Conservation (phyloP, 37 sponge, comb jelly and placozoan species). For the Spongia lamella region DNA sequence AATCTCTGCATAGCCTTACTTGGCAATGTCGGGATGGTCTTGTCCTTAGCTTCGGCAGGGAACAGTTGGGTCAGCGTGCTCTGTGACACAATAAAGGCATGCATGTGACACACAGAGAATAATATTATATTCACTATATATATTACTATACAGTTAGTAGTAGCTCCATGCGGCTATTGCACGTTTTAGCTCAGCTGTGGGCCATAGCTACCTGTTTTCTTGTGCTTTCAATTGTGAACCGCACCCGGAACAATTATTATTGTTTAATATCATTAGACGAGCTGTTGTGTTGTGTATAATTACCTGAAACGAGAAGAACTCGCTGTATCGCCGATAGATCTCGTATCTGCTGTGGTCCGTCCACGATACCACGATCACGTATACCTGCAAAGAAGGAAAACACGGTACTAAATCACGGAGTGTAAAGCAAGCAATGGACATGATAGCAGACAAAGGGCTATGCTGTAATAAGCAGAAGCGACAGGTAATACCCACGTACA, state of each 20-base stretch:
- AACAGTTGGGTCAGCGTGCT: conserved; percentile 52
- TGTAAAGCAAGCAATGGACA: not conserved
- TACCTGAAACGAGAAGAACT: conserved; percentile 82
- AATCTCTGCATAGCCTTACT: conserved; percentile 47
- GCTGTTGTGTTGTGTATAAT: not conserved
- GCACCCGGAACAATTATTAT: not conserved
- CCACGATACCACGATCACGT: conserved; percentile 76
- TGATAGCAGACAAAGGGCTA: not conserved
- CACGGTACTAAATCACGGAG: not conserved
- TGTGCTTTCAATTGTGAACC: not conserved
- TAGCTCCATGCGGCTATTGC: not conserved
- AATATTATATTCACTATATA: too few species aligned
- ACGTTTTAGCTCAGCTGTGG: not conserved
- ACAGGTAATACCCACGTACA: conserved; percentile 29
- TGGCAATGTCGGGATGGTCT: conserved; percentile 44
- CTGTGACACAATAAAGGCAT: conserved; percentile 35
- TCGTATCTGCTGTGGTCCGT: conserved; percentile 60
- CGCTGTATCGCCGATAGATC: conserved; percentile 78
- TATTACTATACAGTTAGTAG: too few species aligned
- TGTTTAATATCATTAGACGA: not conserved
- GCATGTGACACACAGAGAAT: too few species aligned
- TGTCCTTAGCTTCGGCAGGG: conserved; percentile 56
- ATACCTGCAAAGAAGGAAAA: conserved; percentile 49
- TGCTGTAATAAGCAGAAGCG: not conserved
- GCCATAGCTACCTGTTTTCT: not conserved